Conservation (phyloP, 1,140 invertebrate species). For the Aricia agestis region DNA sequence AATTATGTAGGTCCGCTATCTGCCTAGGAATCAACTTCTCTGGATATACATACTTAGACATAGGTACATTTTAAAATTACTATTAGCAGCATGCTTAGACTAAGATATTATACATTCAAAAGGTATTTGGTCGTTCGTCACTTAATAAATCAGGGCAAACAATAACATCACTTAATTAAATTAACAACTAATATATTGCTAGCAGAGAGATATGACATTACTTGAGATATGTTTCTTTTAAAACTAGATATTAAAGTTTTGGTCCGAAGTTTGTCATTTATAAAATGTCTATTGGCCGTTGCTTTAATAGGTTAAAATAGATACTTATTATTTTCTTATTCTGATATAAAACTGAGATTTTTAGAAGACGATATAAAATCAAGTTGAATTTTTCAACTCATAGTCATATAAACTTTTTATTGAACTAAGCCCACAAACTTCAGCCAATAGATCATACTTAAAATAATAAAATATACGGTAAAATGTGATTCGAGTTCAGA, state of each 20-base stretch:
- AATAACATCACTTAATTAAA: constrained; percentile 6
- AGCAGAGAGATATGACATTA: constrained; percentile 56
- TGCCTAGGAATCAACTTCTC: too few relatives aligned
- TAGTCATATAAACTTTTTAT: too few relatives aligned
- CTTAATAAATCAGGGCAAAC: neutral
- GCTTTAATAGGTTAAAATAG: too few relatives aligned
- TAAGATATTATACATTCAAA: neutral
- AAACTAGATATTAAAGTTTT: constrained; percentile 47
- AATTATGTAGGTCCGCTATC: too few relatives aligned
- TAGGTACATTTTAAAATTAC: too few relatives aligned
- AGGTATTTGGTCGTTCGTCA: neutral
- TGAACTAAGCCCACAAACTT: neutral
- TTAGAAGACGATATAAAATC: too few relatives aligned
- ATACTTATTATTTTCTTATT: too few relatives aligned
- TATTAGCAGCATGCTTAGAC: neutral
- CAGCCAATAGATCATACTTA: neutral
- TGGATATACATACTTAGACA: too few relatives aligned
- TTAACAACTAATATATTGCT: constrained; percentile 49
- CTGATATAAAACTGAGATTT: too few relatives aligned
- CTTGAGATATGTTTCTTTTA: constrained; percentile 61
- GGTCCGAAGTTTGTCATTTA: constrained; percentile 47
- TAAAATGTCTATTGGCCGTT: neutral
- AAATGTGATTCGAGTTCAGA: neutral
- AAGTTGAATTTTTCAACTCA: too few relatives aligned
- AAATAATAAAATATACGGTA: neutral